Conservation (phyloP, 2,888 invertebrate genomes). For the Drosophila vallismaia region DNA sequence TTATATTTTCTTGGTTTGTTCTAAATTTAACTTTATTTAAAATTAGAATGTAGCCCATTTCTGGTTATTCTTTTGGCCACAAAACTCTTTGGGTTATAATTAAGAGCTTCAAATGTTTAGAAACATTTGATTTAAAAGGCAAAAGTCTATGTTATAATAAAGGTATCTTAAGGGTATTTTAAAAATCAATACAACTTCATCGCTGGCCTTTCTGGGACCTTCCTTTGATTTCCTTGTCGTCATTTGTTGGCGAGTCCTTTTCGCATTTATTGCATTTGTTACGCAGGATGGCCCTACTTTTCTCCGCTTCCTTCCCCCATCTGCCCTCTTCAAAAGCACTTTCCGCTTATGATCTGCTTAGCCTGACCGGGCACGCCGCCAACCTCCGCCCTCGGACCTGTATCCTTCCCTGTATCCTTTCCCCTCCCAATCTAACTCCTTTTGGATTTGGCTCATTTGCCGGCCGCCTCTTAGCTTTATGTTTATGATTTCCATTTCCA, state of each 20-base stretch:
- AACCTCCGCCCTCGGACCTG: not conserved
- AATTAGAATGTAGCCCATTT: too few species aligned
- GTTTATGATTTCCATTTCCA: constrained; percentile 70
- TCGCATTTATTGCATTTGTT: constrained; percentile 79
- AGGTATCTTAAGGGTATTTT: not conserved
- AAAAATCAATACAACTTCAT: not conserved
- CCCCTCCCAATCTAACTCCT: constrained; percentile 8
- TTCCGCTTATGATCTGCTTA: constrained; percentile 73
- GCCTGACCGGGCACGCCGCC: constrained; percentile 9
- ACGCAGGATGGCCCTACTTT: constrained; percentile 47
- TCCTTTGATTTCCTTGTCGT: constrained; percentile 56
- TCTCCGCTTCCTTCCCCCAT: not conserved
- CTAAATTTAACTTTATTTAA: too few species aligned
- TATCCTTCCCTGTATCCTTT: not conserved
- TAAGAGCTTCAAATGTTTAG: too few species aligned
- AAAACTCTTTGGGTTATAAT: too few species aligned
- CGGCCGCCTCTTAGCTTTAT: constrained; percentile 71
- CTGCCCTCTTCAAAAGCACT: constrained; percentile 42
- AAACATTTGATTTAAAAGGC: not conserved
- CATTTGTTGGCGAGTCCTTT: constrained; percentile 71
- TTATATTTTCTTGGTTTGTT: not conserved
- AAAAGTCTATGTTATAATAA: too few species aligned
- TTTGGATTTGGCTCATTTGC: constrained; percentile 69
- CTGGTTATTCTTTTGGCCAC: too few species aligned
- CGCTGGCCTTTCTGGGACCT: not conserved